Base-by-base conservation (phyloP, 2,888 invertebrate genomes). In the Seira sanloemensis region DNA sequence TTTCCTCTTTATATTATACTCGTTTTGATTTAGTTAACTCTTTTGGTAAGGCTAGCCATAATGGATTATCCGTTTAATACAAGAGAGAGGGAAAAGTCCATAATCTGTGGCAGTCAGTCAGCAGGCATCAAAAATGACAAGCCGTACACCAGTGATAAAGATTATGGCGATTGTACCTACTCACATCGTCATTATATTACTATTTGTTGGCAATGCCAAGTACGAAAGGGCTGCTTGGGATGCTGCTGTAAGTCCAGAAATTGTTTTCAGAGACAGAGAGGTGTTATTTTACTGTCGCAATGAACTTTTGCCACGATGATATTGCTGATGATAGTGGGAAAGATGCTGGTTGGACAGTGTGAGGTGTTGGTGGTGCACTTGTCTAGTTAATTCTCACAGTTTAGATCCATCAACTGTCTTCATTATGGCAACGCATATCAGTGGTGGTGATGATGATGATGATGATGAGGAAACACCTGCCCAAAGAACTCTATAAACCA, bases 331-430 rank as follows among this genome's bases (percentile, higher is more conserved):
- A 37, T 37, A 21, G 26, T 76, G 12, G 26, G 21, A 67, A 67
- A 67, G 23, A 62, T 50, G 67, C 19, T 69, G 77, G 73, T 65
- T 73, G 65, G 79, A 62, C 67, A 46, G 46, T 24, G 65, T 50
- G 24, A 66, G 54, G 37, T 74, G 67, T 66, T 71, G 58, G 50
- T 27, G 27, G 69, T 58, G 23, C 27, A 27, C 65, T 37, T 27
- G 27, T 19, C 26, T 24, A 23, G 19, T 50, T 74, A 79, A 73
- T 79, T 74, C 74, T 25, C 69, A 66, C 71, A 50, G 65, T 76
- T 78, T 66, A 67, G 67, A 83, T 83, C 77, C 82, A 83, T 83
- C 82, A 83, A 72, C 82, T 83, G 82, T 83, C 82, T 77, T 77
- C 76, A 82, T 83, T 83, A 78, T 78, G 73, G 37, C 58, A 23